Conservation (phyloP, 2,797 vertebrate species). For the Parauchenoglanis ngamensis region DNA sequence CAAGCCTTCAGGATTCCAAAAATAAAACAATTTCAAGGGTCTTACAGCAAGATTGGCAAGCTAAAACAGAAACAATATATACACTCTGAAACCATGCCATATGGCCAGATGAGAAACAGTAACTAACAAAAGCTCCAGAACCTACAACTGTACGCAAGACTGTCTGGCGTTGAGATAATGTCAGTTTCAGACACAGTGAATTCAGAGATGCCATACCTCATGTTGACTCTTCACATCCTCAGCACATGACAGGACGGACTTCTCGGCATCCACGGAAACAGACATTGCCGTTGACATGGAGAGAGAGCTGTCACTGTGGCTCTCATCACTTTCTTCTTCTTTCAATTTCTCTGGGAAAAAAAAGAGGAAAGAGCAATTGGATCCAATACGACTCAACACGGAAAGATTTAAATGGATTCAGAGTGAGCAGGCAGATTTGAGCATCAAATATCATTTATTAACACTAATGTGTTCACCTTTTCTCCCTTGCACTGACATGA, state of each 20-base stretch:
- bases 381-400: neutral
- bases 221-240: conserved; percentile 77
- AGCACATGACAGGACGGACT: conserved; percentile 65
- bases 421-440: neutral
- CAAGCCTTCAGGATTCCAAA: conserved; percentile 16
- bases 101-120: conserved; percentile 4
- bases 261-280: conserved; percentile 76
- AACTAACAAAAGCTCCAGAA: neutral
- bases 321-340: conserved; percentile 79
- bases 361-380: neutral
- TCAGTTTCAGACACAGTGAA: neutral
- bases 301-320: conserved; percentile 74
- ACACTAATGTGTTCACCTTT: conserved; percentile 75
- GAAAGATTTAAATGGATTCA: neutral
- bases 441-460: neutral
- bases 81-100: neutral
- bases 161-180: neutral
- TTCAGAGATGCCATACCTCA: conserved; percentile 73
- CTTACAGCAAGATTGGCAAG: neutral
- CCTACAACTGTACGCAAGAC: neutral
- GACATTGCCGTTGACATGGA: conserved; percentile 66
- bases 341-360: conserved; percentile 72
- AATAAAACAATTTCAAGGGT: conserved; percentile 29
- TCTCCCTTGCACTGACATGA: conserved; percentile 85
- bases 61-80: conserved; percentile 6